These are phyloP conservation scores for Thermophis baileyi DNA, from an alignment of 2,113 vertebrate genomes.

Conservation along the genomic window DNA sequence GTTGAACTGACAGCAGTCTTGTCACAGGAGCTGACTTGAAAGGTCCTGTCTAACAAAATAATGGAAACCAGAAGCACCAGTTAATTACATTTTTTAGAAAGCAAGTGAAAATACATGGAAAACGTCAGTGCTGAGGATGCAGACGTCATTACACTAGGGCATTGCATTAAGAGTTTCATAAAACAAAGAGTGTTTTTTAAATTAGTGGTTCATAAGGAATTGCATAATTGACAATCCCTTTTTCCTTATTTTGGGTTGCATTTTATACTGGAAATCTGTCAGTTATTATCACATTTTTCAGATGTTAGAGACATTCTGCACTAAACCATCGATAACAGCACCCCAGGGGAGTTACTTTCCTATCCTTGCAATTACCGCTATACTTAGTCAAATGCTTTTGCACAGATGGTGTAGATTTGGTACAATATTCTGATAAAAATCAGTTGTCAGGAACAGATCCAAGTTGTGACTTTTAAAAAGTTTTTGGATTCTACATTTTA, in stretches of 20 bases:
- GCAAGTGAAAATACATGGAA: constrained; percentile 25
- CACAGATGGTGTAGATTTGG: not conserved
- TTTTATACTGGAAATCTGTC: constrained; percentile 11
- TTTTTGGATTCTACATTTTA: not conserved
- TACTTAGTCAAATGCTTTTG: constrained; percentile 15
- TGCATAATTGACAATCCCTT: constrained; percentile 12
- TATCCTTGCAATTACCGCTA: not conserved
- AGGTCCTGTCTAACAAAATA: constrained; percentile 32
- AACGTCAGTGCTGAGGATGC: constrained; percentile 25
- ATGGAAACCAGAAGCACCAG: constrained; percentile 26
- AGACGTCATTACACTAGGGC: constrained; percentile 25
- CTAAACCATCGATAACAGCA: constrained; percentile 22
- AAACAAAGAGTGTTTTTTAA: not conserved
- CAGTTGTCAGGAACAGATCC: not conserved
- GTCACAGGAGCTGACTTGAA: constrained; percentile 20
- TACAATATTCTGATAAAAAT: constrained; percentile 22
- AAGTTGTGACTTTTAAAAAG: constrained; percentile 11
- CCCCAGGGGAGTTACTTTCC: constrained; percentile 26
- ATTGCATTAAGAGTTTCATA: constrained; percentile 10
- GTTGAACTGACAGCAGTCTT: constrained; percentile 9
- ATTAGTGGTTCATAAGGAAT: constrained; percentile 19
- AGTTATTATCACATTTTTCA: constrained; percentile 25
- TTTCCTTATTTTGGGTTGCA: constrained; percentile 32
- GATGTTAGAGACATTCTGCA: constrained; percentile 20
- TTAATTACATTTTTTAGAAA: constrained; percentile 55